These are phyloP conservation scores for Eupithecia insigniata DNA, from an alignment of 2,888 invertebrate species.

Conservation along the genomic window DNA sequence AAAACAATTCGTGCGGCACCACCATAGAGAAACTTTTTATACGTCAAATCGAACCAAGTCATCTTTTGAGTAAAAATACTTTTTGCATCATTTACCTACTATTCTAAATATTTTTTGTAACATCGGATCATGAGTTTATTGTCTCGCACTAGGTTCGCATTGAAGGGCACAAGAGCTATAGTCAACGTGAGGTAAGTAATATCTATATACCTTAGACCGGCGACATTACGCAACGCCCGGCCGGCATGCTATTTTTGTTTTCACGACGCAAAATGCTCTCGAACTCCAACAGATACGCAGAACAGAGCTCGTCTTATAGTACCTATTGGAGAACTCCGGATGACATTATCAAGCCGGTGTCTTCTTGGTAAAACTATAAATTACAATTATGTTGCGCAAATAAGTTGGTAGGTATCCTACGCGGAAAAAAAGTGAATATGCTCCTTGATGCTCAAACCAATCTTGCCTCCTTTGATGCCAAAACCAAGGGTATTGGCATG, in stretches of 20 bases:
- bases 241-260: constrained; percentile 29
- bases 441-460: neutral
- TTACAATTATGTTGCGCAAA: too few relatives aligned
- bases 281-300: neutral
- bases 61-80: too few relatives aligned
- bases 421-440: neutral
- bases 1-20: too few relatives aligned
- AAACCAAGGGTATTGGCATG: neutral
- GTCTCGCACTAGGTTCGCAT: constrained; percentile 57
- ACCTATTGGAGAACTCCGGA: neutral
- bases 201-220: constrained; percentile 47
- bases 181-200: constrained; percentile 67
- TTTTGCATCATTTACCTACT: too few relatives aligned
- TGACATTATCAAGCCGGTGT: neutral
- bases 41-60: too few relatives aligned
- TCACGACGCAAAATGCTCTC: neutral
- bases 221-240: constrained; percentile 68
- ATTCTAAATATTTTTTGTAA: neutral
- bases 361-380: too few relatives aligned
- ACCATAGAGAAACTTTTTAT: too few relatives aligned
- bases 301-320: neutral
- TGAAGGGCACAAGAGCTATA: constrained; percentile 65
- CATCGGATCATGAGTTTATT: constrained; percentile 70
- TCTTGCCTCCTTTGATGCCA: neutral
- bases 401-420: neutral